Conservation (phyloP, 2,888 invertebrate species). For the Apamea anceps region DNA sequence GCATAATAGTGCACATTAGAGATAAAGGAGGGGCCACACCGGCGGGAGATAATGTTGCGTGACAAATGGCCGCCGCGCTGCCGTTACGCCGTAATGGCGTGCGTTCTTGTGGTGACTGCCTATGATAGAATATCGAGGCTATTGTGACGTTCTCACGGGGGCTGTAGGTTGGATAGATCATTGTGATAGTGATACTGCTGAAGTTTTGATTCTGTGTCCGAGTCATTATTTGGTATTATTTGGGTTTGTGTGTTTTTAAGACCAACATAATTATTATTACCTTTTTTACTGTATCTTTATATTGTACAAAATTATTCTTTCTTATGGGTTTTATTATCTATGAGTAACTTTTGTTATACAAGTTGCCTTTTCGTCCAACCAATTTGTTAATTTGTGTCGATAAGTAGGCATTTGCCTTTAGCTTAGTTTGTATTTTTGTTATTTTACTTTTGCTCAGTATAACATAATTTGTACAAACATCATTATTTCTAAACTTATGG, state of each 20-base stretch:
- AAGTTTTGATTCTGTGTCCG: conserved; percentile 8
- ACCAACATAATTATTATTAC: background rate
- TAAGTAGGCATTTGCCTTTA: background rate
- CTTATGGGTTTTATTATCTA: no score
- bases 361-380: background rate
- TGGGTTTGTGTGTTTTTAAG: background rate
- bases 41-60: conserved; percentile 64
- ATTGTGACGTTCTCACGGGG: conserved; percentile 39
- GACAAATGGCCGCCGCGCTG: conserved; percentile 68
- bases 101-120: conserved; percentile 46
- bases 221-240: background rate
- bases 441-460: conserved; percentile 1
- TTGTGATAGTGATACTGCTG: background rate
- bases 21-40: conserved; percentile 62
- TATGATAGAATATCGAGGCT: conserved; percentile 46
- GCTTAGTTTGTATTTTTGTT: background rate
- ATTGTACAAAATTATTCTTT: background rate
- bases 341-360: background rate
- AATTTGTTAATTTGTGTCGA: background rate
- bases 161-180: conserved; percentile 1
- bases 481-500: no score
- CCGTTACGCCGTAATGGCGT: conserved; percentile 64
- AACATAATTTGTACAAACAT: no score
- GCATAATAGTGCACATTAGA: conserved; percentile 67
- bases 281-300: background rate